phyloP scores from a whole-genome alignment of 2,888 invertebrate genomes.

The Euproctis similis region DNA sequence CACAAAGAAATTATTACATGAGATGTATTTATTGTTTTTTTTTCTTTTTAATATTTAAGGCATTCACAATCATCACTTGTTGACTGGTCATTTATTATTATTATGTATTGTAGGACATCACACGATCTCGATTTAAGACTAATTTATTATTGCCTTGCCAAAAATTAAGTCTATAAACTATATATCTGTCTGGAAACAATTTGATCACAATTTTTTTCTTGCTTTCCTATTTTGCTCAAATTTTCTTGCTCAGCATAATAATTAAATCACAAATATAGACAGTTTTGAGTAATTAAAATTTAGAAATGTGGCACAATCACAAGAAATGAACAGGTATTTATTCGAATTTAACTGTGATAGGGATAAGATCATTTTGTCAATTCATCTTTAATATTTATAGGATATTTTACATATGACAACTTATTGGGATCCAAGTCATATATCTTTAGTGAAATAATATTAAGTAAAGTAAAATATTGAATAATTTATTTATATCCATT shows the following conservation, averaged over 20 bases:
- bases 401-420: too few relatives aligned
- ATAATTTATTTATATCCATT: too few relatives aligned
- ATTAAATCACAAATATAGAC: slow-evolving; percentile 8
- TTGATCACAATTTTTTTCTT: slow-evolving; percentile 19
- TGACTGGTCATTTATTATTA: slow-evolving; percentile 40
- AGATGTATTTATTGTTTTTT: slow-evolving; percentile 36
- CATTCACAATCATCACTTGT: slow-evolving; percentile 45
- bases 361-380: slow-evolving; percentile 15
- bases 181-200: slow-evolving; percentile 5
- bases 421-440: too few relatives aligned
- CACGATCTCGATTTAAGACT: slow-evolving; percentile 66
- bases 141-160: slow-evolving; percentile 65
- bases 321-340: slow-evolving; percentile 16
- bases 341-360: slow-evolving; percentile 59
- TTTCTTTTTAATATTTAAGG: slow-evolving; percentile 28
- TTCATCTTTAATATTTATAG: too few relatives aligned
- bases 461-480: too few relatives aligned
- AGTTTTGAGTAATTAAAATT: too few relatives aligned
- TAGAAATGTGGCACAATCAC: too few relatives aligned
- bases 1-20: slow-evolving; percentile 28
- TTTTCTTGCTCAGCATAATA: slow-evolving; percentile 34
- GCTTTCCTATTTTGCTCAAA: slow-evolving; percentile 38
- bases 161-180: slow-evolving; percentile 34
- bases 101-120: slow-evolving; percentile 41
- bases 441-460: too few relatives aligned